Base-by-base conservation (phyloP, 1,140 invertebrate species). In the Hyphantria cunea region DNA sequence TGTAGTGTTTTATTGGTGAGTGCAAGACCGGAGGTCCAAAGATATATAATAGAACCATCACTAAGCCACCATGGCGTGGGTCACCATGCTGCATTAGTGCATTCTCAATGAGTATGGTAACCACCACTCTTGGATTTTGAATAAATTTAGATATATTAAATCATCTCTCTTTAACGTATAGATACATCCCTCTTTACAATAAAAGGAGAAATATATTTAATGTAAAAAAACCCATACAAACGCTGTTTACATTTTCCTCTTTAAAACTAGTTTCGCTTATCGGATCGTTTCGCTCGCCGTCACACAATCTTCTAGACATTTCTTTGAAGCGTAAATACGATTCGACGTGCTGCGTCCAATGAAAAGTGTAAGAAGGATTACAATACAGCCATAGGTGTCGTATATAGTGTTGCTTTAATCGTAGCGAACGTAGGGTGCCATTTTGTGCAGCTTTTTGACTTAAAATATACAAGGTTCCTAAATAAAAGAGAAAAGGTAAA, bases 291-390 rank as follows among this genome's bases (percentile, higher is more conserved):
- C 66, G 64, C 55, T 70, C 48, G 67, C 66, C 66, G 51, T 61
- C 64, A 69, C 68, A 65, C 64, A 70, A 73, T 73, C 64, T 74
- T 68, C 61, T 55, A 51, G 55, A 68, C 56, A 41, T 56, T 72
- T 70, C 70, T 74, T 76, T 72, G 70, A 75, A 52, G 58, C 74
- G 72, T 69, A 76, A 81, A 82, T 78, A 63, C 71, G 74, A 78
- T 76, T 80, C 72, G 56, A 48, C 62, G 63, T 60, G 66, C 70
- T 68, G 74, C 77, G 76, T 78, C 72, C 70, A 64, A 78, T 77
- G 66, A 73, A 79, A 78, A 73, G 70, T 73, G 81, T 68, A 70
- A 74, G 78, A 64, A 70, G 17, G 75, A 72, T 77, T 80, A 73
- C 53, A 64, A 58, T 25, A 25, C 17, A 25, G 17, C 5, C 17